Base-by-base conservation (phyloP, 2,888 invertebrate genomes). In the Tenthredo mesomela region DNA sequence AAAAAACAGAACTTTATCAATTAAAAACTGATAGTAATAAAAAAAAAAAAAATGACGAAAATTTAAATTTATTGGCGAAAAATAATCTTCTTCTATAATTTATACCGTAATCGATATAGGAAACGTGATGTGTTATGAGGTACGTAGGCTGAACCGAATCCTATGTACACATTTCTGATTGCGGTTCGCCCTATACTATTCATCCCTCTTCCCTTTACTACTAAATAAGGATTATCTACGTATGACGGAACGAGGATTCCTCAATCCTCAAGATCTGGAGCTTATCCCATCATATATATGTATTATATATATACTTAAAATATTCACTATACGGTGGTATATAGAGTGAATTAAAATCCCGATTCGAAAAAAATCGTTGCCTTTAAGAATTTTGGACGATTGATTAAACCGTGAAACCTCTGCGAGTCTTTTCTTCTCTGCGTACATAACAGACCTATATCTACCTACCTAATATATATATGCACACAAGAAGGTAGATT, bases 381-480 rank as follows among this genome's bases (percentile, higher is more conserved):
- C 7, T 77, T 77, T 77, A 25, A 33, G 33, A 70, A 70, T 73
- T 77, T 77, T 6, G 15, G 47, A 33, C 25, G 50, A 77, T 50
- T 77, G 50, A 77, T 77, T 50, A 25, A 50, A 18, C 50, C 75
- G 29, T n/a, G 75, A 33, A 33, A 50, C 18, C 50, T 25, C 0
- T 15, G 29, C 33, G 71, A 73, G 40, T 21, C 2, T 40, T 12
- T 43, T 73, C 15, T 25, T 43, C 40, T 43, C 21, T 43, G 18
- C n/a, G 37, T 33, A 37, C 37, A 37, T 1, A n/a, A n/a, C n/a
- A n/a, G n/a, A n/a, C n/a, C 37, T 33, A 2, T 18, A 18, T 37
- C 1, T 29, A 29, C 29, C 1, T 29, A 29, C 29, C 29, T 29
- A 29, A 12, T 33, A 37, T 6, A 33, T 10, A 4, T 33, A 25